Percentiles rank a stretch among this genome's conserved stretches.
Evolutionary conservation across 1,140 invertebrate genomes (phyloP).

Genomic region (Pseudomyrmex dendroicus): DNA sequence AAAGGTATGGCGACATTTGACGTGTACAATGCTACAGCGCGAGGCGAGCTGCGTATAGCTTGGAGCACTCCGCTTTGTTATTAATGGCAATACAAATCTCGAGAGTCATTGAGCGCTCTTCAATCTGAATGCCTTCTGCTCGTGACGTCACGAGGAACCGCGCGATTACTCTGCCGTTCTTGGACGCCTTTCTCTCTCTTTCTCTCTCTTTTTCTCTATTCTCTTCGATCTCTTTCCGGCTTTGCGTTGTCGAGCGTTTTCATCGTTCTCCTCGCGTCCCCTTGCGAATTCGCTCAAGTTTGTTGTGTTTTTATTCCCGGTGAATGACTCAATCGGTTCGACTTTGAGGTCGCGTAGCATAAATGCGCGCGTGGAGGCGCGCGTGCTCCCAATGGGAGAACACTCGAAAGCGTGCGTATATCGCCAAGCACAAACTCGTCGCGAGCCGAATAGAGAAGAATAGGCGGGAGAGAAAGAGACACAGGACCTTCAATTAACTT

Average conservation of each 20-base stretch:
- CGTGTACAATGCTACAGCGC: background rate
- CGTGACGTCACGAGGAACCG: constrained; percentile 81
- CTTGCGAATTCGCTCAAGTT: constrained; percentile 59
- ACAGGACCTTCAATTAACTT: constrained; percentile 81
- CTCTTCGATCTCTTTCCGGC: background rate
- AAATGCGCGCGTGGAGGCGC: constrained; percentile 56
- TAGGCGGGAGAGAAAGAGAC: constrained; percentile 6
- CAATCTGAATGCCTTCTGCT: constrained; percentile 85
- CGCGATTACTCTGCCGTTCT: constrained; percentile 56
- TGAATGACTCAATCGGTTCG: constrained; percentile 84
- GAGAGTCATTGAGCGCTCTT: constrained; percentile 85
- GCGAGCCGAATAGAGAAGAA: constrained; percentile 33
- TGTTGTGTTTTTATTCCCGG: constrained; percentile 83
- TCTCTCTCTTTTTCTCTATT: too few species aligned
- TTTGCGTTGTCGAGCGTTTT: background rate
- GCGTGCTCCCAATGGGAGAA: constrained; percentile 75
- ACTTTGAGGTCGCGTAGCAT: constrained; percentile 72
- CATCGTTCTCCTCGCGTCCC: background rate
- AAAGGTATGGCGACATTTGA: background rate
- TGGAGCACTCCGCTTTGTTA: constrained; percentile 78
- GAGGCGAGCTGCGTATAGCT: constrained; percentile 13
- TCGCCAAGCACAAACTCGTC: constrained; percentile 26
- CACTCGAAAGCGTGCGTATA: constrained; percentile 66
- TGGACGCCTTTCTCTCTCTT: constrained; percentile 24
- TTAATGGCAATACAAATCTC: constrained; percentile 86